phyloP scores from a whole-genome alignment of 2,888 invertebrate species.

The Erebia aethiops region DNA sequence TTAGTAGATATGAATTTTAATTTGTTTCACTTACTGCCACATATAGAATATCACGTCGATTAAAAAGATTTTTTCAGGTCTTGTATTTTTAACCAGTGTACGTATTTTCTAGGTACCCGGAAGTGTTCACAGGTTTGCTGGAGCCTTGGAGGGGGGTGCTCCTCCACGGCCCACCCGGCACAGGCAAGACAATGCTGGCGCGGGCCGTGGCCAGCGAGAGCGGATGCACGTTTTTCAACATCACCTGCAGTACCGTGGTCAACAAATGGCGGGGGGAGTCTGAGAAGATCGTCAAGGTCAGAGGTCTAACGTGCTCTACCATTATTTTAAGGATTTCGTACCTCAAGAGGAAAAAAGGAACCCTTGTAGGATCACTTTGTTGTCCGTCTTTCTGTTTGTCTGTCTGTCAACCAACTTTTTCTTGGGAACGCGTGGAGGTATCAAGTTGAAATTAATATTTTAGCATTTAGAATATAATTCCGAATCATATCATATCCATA shows the following conservation, averaged over 20 bases:
- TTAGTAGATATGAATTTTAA: no score
- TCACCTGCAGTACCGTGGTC: slow-evolving; percentile 94
- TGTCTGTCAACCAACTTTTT: no score
- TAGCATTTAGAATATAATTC: no score
- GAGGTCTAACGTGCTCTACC: background rate
- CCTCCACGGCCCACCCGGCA: slow-evolving; percentile 86
- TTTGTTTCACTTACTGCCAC: no score
- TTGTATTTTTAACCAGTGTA: no score
- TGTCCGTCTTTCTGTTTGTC: no score
- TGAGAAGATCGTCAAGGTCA: slow-evolving; percentile 93
- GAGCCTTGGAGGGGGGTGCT: slow-evolving; percentile 93
- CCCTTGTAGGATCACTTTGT: no score
- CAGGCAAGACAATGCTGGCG: slow-evolving; percentile 95
- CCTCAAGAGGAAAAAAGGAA: no score
- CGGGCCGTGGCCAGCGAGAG: slow-evolving; percentile 94
- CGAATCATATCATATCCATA: no score
- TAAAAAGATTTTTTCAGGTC: background rate
- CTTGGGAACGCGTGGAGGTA: no score
- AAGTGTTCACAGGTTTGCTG: slow-evolving; percentile 85
- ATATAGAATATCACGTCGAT: background rate
- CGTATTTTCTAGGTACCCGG: slow-evolving; percentile 82
- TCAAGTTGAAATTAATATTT: no score
- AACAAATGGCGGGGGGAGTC: slow-evolving; percentile 98
- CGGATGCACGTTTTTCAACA: slow-evolving; percentile 93
- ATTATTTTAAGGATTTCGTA: no score